Base-by-base conservation (phyloP, 1,140 invertebrate species). In the Hesperophylax magnus region DNA sequence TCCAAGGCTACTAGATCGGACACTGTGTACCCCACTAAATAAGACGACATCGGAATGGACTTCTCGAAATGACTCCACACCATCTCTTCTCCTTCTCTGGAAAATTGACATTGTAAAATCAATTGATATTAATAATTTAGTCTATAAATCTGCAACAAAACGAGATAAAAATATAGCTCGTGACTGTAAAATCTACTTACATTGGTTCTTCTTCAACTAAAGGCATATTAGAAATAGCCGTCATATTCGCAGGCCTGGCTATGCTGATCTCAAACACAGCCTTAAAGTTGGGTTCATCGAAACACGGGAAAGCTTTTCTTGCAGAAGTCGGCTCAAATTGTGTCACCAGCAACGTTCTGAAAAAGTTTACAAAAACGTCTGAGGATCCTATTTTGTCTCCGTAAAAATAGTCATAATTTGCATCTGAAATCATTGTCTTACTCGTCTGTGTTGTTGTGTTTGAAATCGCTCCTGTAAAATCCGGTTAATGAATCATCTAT, bases 41-140 rank as follows among this genome's bases (percentile, higher is more conserved):
- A 97, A 0, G 96, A 95, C 0, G 95, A 95, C 95, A 97, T 97
- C 5, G 92, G 91, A 9, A 95, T 92, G 0, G 94, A 94, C 67
- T 91, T 90, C 27, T 94, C 90, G 84, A 94, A 97, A 56, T 92
- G 90, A 81, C 93, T 93, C 90, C 92, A 92, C 58, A 92, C 87
- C 89, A 93, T 94, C 14, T 90, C 91, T 1, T 80, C 78, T 27
- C 74, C 78, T 9, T 78, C 54, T 58, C 82, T 84, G 39, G 56
- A 81, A n/a, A 81, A 58, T 17, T 1, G 22, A 56, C 54, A 56
- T 3, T 5, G n/a, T 11, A 58, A 58, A 58, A 58, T 58, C 17
- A 17, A 56, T 56, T 6, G 11, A 11, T 1, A 11, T 20, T 17
- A 2, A 14, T 18, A 58, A 14, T 58, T 20, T 18, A 58, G n/a